Percentiles rank a stretch among this genome's conserved stretches.
Conservation (phyloP, 2,888 invertebrate species). For the Gisinianus flammeolus region DNA sequence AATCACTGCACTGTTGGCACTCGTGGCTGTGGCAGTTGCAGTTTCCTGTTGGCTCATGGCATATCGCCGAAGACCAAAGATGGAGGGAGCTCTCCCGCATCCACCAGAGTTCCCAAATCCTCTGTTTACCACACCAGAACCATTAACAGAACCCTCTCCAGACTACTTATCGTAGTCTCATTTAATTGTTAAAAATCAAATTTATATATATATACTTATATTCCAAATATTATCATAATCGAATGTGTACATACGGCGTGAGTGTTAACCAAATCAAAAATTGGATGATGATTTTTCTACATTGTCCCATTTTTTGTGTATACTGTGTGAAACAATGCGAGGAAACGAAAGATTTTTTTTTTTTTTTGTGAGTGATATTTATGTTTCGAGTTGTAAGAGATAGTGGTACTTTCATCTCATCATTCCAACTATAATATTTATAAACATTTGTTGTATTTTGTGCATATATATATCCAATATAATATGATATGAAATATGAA, state of each 20-base stretch:
- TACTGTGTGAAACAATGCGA: too few relatives aligned
- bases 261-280: constrained; percentile 17
- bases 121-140: constrained; percentile 82
- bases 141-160: constrained; percentile 80
- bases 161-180: constrained; percentile 69
- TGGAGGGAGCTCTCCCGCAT: constrained; percentile 88
- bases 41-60: constrained; percentile 96
- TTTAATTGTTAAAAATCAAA: neutral
- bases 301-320: too few relatives aligned
- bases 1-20: constrained; percentile 86
- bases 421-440: neutral
- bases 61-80: constrained; percentile 83
- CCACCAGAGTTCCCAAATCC: constrained; percentile 96
- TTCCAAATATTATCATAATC: too few relatives aligned
- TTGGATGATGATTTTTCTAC: too few relatives aligned
- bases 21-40: constrained; percentile 92
- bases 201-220: neutral
- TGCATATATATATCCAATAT: too few relatives aligned
- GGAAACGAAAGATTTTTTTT: too few relatives aligned
- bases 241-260: constrained; percentile 27
- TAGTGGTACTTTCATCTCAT: constrained; percentile 22
- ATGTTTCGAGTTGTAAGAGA: constrained; percentile 28
- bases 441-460: too few relatives aligned
- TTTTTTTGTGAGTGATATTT: constrained; percentile 32
- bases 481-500: too few relatives aligned